phyloP scores from a whole-genome alignment of 2,888 invertebrate species.

The Gymnoscelis rufifasciata region DNA sequence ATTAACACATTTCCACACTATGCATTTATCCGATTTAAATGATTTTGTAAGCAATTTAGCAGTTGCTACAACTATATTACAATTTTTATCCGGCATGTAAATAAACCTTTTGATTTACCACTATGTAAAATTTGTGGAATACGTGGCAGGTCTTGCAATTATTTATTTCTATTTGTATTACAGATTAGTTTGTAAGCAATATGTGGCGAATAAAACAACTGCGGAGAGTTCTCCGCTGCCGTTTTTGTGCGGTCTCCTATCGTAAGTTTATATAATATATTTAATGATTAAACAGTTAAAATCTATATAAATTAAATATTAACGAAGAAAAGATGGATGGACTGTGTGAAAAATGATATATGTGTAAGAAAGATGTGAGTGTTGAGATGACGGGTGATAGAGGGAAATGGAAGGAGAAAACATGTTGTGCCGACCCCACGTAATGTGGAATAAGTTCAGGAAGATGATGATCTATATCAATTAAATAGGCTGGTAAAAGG shows the following conservation, averaged over 20 bases:
- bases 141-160: not conserved
- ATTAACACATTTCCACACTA: slow-evolving; percentile 18
- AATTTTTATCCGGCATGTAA: slow-evolving; percentile 93
- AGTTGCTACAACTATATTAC: slow-evolving; percentile 87
- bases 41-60: slow-evolving; percentile 70
- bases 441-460: too few relatives aligned
- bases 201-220: slow-evolving; percentile 85
- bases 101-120: slow-evolving; percentile 49
- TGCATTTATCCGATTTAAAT: slow-evolving; percentile 43
- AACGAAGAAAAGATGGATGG: too few relatives aligned
- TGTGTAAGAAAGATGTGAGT: too few relatives aligned
- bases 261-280: slow-evolving; percentile 75
- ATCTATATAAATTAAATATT: too few relatives aligned
- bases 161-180: slow-evolving; percentile 41
- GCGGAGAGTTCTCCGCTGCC: slow-evolving; percentile 87
- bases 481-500: too few relatives aligned
- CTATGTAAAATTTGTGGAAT: not conserved
- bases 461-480: too few relatives aligned
- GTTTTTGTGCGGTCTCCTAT: slow-evolving; percentile 86
- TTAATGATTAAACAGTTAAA: too few relatives aligned
- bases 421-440: too few relatives aligned
- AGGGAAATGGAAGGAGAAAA: too few relatives aligned
- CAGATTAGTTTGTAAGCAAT: slow-evolving; percentile 88
- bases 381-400: too few relatives aligned
- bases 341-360: too few relatives aligned